Conservation (phyloP, 2,797 vertebrate genomes). For the Threskiornis aethiopicus region DNA sequence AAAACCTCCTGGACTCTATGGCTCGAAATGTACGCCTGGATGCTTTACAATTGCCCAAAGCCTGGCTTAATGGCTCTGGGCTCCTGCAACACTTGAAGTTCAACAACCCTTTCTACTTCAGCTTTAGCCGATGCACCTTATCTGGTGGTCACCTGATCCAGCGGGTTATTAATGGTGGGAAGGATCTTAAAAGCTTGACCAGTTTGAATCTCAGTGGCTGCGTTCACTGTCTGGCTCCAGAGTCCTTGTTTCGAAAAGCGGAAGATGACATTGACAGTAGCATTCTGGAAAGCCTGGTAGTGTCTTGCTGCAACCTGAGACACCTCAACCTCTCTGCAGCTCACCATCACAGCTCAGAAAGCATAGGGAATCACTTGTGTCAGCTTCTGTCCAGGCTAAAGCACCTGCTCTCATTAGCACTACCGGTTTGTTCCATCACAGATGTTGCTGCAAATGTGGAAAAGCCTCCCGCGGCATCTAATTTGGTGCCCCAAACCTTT, state of each 20-base stretch:
- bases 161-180: slow-evolving; percentile 79
- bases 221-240: slow-evolving; percentile 83
- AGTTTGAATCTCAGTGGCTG: slow-evolving; percentile 94
- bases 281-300: slow-evolving; percentile 82
- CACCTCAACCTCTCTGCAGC: slow-evolving; percentile 94
- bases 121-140: slow-evolving; percentile 89
- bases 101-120: slow-evolving; percentile 90
- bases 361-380: slow-evolving; percentile 85
- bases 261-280: slow-evolving; percentile 87
- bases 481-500: slow-evolving; percentile 77
- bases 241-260: slow-evolving; percentile 79
- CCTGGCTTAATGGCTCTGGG: slow-evolving; percentile 88
- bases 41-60: slow-evolving; percentile 91
- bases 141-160: slow-evolving; percentile 87
- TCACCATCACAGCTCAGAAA: slow-evolving; percentile 87
- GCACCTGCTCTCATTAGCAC: slow-evolving; percentile 83
- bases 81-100: slow-evolving; percentile 87
- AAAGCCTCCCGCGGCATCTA: slow-evolving; percentile 60
- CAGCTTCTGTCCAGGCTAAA: slow-evolving; percentile 82
- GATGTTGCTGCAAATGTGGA: slow-evolving; percentile 70
- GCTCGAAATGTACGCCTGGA: slow-evolving; percentile 83
- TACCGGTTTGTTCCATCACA: slow-evolving; percentile 88
- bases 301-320: slow-evolving; percentile 81
- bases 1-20: slow-evolving; percentile 82
- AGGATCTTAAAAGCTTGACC: slow-evolving; percentile 82